Conservation (phyloP, 1,140 invertebrate species). For the Thalassaphorura encarpata region DNA sequence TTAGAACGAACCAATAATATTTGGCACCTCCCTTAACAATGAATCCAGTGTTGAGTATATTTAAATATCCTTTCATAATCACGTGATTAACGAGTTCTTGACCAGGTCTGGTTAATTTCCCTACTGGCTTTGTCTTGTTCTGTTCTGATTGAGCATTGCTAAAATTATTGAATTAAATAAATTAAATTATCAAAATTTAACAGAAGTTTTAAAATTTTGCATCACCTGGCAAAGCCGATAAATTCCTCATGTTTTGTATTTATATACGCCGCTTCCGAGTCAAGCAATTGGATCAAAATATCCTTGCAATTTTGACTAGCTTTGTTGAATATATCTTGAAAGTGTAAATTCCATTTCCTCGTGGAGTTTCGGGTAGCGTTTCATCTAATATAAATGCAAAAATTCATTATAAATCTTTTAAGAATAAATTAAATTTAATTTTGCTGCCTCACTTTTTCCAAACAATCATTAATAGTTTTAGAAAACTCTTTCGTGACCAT, state of each 20-base stretch:
- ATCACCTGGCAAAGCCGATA: constrained; percentile 96
- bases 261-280: constrained; percentile 98
- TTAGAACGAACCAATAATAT: constrained; percentile 99
- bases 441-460: constrained; percentile 87
- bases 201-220: no score
- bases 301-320: constrained; percentile 95
- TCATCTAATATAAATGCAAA: constrained; percentile 60
- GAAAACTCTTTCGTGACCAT: constrained; percentile 91
- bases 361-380: constrained; percentile 86
- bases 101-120: constrained; percentile 75
- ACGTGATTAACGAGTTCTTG: constrained; percentile 81
- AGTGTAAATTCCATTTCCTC: constrained; percentile 99
- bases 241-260: constrained; percentile 99
- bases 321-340: constrained; percentile 79
- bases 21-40: constrained; percentile 95
- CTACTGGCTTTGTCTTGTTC: no score
- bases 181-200: constrained; percentile 16
- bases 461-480: constrained; percentile 87
- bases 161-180: no score
- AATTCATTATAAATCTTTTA: not conserved
- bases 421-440: constrained; percentile 20
- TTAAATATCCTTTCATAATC: constrained; percentile 98
- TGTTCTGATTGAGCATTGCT: constrained; percentile 74
- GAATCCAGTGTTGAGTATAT: constrained; percentile 93
- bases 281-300: constrained; percentile 83